These are phyloP conservation scores for Leucophenga maculata DNA, from an alignment of 2,888 invertebrate species.

Conservation along the genomic window DNA sequence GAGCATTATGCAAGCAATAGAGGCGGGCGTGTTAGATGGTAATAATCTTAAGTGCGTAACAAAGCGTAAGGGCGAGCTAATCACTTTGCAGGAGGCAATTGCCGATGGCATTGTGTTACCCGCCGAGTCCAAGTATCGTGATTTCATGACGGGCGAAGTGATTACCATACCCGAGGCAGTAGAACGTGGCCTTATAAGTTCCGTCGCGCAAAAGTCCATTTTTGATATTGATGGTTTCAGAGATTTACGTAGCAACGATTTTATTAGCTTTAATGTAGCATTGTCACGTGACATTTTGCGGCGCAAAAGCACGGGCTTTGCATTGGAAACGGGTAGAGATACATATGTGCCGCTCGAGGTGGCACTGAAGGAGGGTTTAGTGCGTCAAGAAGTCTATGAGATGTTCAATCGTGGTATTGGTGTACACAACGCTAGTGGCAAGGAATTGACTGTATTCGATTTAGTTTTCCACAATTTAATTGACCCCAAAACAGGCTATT, in stretches of 20 bases:
- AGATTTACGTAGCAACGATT: slow-evolving; percentile 85
- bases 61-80: slow-evolving; percentile 83
- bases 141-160: slow-evolving; percentile 81
- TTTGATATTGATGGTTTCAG: slow-evolving; percentile 94
- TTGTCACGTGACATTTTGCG: slow-evolving; percentile 84
- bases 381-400: slow-evolving; percentile 89
- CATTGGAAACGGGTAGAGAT: slow-evolving; percentile 82
- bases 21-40: slow-evolving; percentile 88
- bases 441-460: slow-evolving; percentile 87
- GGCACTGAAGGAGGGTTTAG: slow-evolving; percentile 83
- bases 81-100: slow-evolving; percentile 90
- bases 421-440: slow-evolving; percentile 80
- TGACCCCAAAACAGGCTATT: slow-evolving; percentile 89
- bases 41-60: slow-evolving; percentile 88
- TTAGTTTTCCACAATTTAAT: slow-evolving; percentile 89
- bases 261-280: slow-evolving; percentile 88
- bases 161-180: slow-evolving; percentile 89
- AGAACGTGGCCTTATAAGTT: slow-evolving; percentile 89
- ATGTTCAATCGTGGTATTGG: slow-evolving; percentile 89
- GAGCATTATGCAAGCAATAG: slow-evolving; percentile 88
- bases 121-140: slow-evolving; percentile 81
- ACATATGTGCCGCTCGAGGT: slow-evolving; percentile 84
- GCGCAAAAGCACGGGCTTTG: slow-evolving; percentile 80
- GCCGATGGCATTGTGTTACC: slow-evolving; percentile 84
- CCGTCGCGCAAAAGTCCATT: slow-evolving; percentile 88